These are phyloP conservation scores for Anser cygnoides DNA, from an alignment of 2,113 vertebrate species.

Conservation along the genomic window DNA sequence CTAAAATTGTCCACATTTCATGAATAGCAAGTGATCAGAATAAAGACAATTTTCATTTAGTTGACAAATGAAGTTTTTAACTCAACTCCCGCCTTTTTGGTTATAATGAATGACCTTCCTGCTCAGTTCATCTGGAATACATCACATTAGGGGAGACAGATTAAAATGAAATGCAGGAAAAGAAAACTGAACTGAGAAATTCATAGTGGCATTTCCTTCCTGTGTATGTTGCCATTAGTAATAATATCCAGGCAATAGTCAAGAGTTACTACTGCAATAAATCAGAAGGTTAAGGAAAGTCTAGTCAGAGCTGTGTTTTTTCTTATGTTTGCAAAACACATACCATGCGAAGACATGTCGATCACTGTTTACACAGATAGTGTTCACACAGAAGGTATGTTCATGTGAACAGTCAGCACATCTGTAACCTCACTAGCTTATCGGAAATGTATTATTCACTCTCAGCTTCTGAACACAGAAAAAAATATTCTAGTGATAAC, in stretches of 20 bases:
- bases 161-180: not conserved
- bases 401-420: not conserved
- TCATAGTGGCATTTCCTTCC: not conserved
- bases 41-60: slow-evolving; percentile 49
- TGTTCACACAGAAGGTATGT: not conserved
- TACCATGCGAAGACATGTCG: fast-evolving
- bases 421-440: not conserved
- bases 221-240: not conserved
- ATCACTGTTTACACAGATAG: fast-evolving
- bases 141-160: not conserved
- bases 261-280: not conserved
- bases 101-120: not conserved
- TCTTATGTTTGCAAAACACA: not conserved
- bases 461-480: not conserved
- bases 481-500: not conserved
- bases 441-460: not conserved
- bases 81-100: slow-evolving; percentile 1
- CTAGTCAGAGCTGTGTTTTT: not conserved
- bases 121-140: not conserved
- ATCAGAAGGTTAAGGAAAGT: not conserved
- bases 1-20: slow-evolving; percentile 26
- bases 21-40: slow-evolving; percentile 21
- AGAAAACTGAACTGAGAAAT: slow-evolving; percentile 12
- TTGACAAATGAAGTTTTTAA: slow-evolving; percentile 51
- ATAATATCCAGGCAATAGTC: not conserved